Evolutionary conservation across 2,113 vertebrate genomes (phyloP).

Genomic region (Sminthopsis crassicaudata): DNA sequence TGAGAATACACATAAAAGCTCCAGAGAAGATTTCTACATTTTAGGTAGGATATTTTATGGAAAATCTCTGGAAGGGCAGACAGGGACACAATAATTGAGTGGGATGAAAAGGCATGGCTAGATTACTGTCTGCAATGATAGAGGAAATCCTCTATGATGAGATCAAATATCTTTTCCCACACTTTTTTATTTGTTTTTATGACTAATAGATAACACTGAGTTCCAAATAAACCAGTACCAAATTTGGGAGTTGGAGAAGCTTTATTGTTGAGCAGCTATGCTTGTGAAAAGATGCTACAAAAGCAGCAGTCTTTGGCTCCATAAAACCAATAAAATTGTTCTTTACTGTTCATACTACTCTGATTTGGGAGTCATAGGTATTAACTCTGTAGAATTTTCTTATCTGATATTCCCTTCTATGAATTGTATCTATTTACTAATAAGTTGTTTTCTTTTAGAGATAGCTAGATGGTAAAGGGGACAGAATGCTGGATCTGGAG

Average conservation of each 20-base stretch:
- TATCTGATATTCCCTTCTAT: neutral
- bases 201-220: conserved; percentile 51
- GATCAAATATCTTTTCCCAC: conserved; percentile 41
- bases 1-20: conserved; percentile 20
- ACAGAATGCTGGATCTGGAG: neutral
- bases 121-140: neutral
- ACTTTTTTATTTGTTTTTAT: conserved; percentile 42
- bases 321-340: conserved; percentile 47
- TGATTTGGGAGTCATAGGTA: neutral
- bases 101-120: neutral
- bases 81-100: neutral
- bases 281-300: neutral
- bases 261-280: neutral
- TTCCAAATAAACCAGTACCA: conserved; percentile 9
- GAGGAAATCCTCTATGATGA: neutral
- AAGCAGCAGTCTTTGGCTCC: conserved; percentile 18
- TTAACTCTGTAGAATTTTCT: neutral
- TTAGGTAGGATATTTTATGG: neutral
- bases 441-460: neutral
- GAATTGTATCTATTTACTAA: neutral
- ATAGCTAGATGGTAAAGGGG: neutral
- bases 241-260: conserved; percentile 15
- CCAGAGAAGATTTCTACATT: neutral
- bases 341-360: conserved; percentile 6
- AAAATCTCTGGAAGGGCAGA: neutral